Conservation (phyloP, 2,113 vertebrate genomes). For the Galeopterus variegatus region DNA sequence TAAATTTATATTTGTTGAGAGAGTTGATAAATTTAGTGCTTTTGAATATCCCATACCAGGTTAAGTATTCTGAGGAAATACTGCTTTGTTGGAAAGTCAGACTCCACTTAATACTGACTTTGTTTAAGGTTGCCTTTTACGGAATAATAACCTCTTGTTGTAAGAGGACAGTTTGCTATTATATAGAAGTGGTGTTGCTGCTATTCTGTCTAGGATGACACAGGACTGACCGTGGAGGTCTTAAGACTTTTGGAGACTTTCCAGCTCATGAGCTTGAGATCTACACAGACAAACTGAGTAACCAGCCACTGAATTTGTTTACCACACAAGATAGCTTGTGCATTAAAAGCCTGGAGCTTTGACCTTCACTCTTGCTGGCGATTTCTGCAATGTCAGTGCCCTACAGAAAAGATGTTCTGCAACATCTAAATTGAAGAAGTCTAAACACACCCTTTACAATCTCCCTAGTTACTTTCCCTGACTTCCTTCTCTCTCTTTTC, state of each 20-base stretch:
- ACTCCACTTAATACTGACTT: not conserved
- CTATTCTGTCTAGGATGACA: too few species aligned
- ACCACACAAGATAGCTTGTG: not conserved
- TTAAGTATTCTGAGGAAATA: conserved; percentile 16
- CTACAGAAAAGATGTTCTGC: not conserved
- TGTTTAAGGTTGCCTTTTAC: conserved; percentile 15
- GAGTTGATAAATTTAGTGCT: not conserved
- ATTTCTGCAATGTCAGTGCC: not conserved
- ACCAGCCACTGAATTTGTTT: not conserved
- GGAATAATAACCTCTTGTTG: not conserved
- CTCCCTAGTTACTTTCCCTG: not conserved
- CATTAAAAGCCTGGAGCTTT: not conserved
- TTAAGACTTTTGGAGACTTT: not conserved
- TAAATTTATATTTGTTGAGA: not conserved
- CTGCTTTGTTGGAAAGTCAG: not conserved
- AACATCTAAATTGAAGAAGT: not conserved
- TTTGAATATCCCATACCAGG: not conserved
- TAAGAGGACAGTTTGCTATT: not conserved
- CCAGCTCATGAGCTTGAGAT: not conserved
- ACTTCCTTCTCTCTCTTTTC: not conserved
- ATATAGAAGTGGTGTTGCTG: not conserved
- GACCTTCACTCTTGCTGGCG: not conserved
- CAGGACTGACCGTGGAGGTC: not conserved
- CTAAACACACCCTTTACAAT: not conserved
- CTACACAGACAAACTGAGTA: not conserved